A percentile compares a stretch with the other conserved stretches of the same genome.
phyloP scores from a whole-genome alignment of 2,797 vertebrate genomes.

The Poeciliopsis infans region DNA sequence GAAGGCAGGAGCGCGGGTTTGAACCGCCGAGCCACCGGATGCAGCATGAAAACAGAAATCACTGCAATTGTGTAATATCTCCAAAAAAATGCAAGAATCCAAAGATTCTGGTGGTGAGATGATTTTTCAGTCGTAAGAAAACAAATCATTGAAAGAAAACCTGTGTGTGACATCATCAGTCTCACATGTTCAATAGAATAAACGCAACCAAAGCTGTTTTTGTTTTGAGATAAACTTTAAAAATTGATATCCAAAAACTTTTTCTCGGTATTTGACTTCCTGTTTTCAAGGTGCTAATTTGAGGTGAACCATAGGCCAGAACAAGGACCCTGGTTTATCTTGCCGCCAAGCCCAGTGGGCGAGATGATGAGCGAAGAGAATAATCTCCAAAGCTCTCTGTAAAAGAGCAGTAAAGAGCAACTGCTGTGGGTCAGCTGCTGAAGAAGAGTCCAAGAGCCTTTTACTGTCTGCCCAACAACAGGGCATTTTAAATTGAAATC shows the following conservation, averaged over 20 bases:
- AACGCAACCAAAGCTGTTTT: too few relatives aligned
- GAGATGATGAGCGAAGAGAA: background rate
- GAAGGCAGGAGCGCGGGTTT: rapidly evolving
- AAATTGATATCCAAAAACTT: background rate
- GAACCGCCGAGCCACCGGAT: background rate
- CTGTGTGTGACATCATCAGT: background rate
- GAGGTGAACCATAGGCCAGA: too few relatives aligned
- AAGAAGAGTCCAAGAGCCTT: background rate
- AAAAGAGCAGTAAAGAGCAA: background rate
- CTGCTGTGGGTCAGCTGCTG: background rate
- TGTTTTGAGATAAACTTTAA: background rate
- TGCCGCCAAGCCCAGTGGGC: too few relatives aligned
- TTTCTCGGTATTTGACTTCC: too few relatives aligned
- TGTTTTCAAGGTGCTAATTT: too few relatives aligned
- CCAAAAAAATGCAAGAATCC: background rate
- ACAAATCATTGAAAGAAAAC: background rate
- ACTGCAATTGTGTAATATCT: background rate
- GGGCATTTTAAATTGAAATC: background rate
- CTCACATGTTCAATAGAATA: background rate
- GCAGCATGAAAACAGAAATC: background rate
- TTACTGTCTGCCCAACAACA: background rate
- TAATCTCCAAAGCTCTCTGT: too few relatives aligned
- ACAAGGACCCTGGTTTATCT: too few relatives aligned
- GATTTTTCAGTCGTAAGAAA: background rate
- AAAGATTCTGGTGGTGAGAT: background rate